Evolutionary conservation across 1,140 invertebrate species (phyloP).

Genomic region (Heliconius nattereri): DNA sequence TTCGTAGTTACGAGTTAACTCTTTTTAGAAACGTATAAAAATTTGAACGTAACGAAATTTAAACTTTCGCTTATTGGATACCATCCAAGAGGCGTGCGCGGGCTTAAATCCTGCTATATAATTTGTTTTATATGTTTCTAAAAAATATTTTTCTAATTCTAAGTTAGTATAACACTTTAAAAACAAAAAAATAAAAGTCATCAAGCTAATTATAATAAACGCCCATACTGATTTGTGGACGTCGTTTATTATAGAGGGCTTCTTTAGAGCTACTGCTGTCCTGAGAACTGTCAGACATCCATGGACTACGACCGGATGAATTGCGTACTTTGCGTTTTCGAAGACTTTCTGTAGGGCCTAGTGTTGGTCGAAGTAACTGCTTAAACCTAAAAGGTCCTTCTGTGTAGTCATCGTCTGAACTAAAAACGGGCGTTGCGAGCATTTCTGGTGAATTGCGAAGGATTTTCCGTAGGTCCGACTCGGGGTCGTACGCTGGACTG

Average conservation of each 20-base stretch:
- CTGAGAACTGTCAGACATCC: conserved; percentile 75
- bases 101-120: too few species aligned
- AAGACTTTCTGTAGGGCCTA: conserved; percentile 86
- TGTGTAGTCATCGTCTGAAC: conserved; percentile 81
- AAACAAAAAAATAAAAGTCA: too few species aligned
- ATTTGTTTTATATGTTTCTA: too few species aligned
- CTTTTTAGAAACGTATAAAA: too few species aligned
- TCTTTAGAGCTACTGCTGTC: conserved; percentile 68
- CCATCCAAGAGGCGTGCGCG: too few species aligned
- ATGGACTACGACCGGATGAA: conserved; percentile 64
- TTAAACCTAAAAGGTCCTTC: conserved; percentile 87
- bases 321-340: conserved; percentile 84
- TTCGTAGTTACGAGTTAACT: not conserved
- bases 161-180: too few species aligned
- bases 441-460: conserved; percentile 79
- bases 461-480: conserved; percentile 77
- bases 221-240: conserved; percentile 75
- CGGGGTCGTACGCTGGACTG: conserved; percentile 68
- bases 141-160: too few species aligned
- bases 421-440: conserved; percentile 70
- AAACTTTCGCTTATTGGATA: too few species aligned
- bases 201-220: conserved; percentile 69
- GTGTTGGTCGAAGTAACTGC: conserved; percentile 85
- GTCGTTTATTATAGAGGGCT: conserved; percentile 65
- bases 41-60: too few species aligned